Percentiles rank a stretch among this genome's conserved stretches.
Evolutionary conservation across 1,140 invertebrate genomes (phyloP).

Genomic region (Daktulosphaira vitifoliae): DNA sequence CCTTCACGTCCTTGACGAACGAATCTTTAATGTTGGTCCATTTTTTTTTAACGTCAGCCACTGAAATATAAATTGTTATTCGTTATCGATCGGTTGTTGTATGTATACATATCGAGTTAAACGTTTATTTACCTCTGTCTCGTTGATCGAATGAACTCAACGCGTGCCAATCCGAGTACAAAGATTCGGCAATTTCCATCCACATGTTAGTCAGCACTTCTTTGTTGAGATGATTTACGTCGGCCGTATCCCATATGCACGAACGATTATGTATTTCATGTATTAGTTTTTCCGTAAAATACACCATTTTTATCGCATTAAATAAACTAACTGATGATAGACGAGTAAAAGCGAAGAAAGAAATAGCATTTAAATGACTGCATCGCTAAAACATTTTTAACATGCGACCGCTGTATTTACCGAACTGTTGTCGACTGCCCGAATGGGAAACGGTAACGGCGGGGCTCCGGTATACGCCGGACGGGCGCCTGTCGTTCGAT

Average conservation of each 20-base stretch:
- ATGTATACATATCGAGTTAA: not conserved
- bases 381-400: no score
- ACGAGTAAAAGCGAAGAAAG: no score
- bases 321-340: no score
- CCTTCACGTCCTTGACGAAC: slow-evolving; percentile 26
- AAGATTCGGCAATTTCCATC: not conserved
- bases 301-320: slow-evolving; percentile 1
- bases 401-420: no score
- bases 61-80: not conserved
- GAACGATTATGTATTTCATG: slow-evolving; percentile 6
- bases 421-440: not conserved
- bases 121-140: slow-evolving; percentile 2
- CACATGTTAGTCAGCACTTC: slow-evolving; percentile 4
- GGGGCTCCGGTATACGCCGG: slow-evolving; percentile 4
- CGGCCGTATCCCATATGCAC: slow-evolving; percentile 16
- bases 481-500: slow-evolving; percentile 27
- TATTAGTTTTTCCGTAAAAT: slow-evolving; percentile 26
- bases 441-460: not conserved
- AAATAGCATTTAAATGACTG: no score
- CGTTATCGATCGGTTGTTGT: no score
- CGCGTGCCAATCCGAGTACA: slow-evolving; percentile 8
- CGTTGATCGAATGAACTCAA: not conserved
- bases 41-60: slow-evolving; percentile 10
- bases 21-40: slow-evolving; percentile 29
- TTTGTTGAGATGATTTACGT: slow-evolving; percentile 26